Evolutionary conservation across 1,140 invertebrate species (phyloP).

Genomic region (Parapsyche elsis): DNA sequence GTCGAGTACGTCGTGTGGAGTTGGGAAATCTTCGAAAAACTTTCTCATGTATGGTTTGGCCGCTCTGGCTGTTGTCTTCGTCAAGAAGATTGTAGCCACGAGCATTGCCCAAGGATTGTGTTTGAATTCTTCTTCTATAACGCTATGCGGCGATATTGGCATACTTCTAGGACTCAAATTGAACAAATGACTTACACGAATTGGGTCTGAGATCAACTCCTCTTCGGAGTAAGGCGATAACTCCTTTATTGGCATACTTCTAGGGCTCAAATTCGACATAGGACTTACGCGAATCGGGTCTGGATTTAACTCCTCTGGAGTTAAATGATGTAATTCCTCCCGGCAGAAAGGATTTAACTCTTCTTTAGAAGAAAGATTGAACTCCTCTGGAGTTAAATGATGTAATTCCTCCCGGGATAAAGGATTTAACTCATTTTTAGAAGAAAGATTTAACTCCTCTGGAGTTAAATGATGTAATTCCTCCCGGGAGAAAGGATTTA

Average conservation of each 20-base stretch:
- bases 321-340: too few relatives aligned
- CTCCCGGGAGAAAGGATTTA: neutral
- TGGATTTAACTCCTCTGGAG: too few relatives aligned
- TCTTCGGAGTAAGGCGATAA: too few relatives aligned
- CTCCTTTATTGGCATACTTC: slow-evolving; percentile 62
- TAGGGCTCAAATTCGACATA: slow-evolving; percentile 64
- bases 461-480: neutral
- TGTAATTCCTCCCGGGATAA: neutral
- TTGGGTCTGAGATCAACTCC: too few relatives aligned
- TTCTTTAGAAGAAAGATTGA: too few relatives aligned
- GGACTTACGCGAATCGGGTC: neutral
- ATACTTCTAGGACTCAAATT: slow-evolving; percentile 63
- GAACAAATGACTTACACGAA: slow-evolving; percentile 56
- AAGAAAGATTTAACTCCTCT: too few relatives aligned
- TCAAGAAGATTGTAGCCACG: slow-evolving; percentile 69
- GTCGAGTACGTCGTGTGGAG: slow-evolving; percentile 64
- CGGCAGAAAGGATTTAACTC: too few relatives aligned
- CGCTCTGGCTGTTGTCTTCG: slow-evolving; percentile 66
- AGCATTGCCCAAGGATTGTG: slow-evolving; percentile 68
- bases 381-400: too few relatives aligned
- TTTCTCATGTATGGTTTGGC: slow-evolving; percentile 65
- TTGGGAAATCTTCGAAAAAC: slow-evolving; percentile 66
- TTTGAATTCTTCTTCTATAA: slow-evolving; percentile 68
- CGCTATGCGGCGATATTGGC: slow-evolving; percentile 67
- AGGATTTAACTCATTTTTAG: neutral